Base-by-base conservation (phyloP, 2,113 vertebrate species). In the Spea multiplicata region DNA sequence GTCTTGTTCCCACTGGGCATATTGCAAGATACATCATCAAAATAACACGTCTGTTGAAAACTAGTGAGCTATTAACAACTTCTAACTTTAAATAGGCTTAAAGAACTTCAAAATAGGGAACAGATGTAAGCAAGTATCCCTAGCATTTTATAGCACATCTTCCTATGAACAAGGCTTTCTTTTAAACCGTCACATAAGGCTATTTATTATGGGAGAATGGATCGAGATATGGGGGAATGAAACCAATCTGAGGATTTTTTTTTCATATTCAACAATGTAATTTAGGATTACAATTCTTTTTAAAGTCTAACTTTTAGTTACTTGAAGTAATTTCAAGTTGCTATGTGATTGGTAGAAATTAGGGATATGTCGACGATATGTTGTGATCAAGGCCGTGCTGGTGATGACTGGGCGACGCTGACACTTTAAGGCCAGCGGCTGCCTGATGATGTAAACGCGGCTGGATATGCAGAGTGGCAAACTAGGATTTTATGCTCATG, bases 41-140 rank as follows among this genome's bases (percentile, higher is more conserved):
- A 73, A 80, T 80, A 80, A 74, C 78, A 80, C 71, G 78, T 80
- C 78, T 80, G 78, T 80, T 73, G 50, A 45, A 80, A 80, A 80
- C 64, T 80, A 74, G 78, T 57, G 45, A 74, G 78, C 78, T 73
- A 80, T 80, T 80, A 80, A 53, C 78, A 80, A 68, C 78, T 80
- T 74, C 71, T 53, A 80, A 73, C 71, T 80, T 74, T 68, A 74
- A 80, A 74, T 66, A 79, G 78, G 64, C 71, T 74, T 68, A 68
- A 61, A 74, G 46, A 74, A 80, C 65, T 61, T 61, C n/a, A 59
- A 55, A 57, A 80, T 17, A 74, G 16, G 6, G 64, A 80, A 68
- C 78, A 80, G 78, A 80, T 80, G 78, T 61, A 74, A 80, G 78
- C 52, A 17, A 80, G 78, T 68, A 80, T 65, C 78, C 65, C 71